phyloP scores from a whole-genome alignment of 35 echinoderm and acorn worm genomes.

The Strongylocentrotus purpuratus region DNA sequence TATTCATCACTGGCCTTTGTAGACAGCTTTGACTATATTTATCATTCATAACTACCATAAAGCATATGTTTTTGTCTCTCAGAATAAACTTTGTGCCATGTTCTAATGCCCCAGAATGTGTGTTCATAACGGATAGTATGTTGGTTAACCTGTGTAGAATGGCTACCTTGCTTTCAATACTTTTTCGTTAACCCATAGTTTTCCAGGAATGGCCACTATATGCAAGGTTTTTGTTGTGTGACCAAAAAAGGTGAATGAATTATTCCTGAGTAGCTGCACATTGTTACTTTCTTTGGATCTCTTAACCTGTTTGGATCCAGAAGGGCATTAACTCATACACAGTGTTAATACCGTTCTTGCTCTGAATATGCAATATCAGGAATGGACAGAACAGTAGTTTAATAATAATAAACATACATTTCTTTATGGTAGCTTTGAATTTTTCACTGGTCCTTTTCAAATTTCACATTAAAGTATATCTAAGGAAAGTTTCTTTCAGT shows the following conservation, averaged over 20 bases:
- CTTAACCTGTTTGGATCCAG: background rate
- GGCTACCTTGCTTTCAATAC: background rate
- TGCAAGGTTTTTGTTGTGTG: background rate
- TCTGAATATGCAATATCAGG: background rate
- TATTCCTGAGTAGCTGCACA: background rate
- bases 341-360: too few relatives aligned
- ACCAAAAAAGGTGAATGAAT: background rate
- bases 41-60: background rate
- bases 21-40: background rate
- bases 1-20: background rate
- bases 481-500: background rate
- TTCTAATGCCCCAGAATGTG: background rate
- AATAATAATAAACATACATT: too few relatives aligned
- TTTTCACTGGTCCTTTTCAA: too few relatives aligned
- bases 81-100: background rate
- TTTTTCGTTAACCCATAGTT: background rate
- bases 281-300: background rate
- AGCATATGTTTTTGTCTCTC: background rate
- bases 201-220: background rate
- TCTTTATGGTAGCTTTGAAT: too few relatives aligned
- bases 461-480: too few relatives aligned
- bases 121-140: background rate
- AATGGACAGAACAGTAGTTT: background rate
- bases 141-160: background rate
- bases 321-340: too few relatives aligned